These are phyloP conservation scores for Eptatretus burgeri DNA, from an alignment of 2,113 vertebrate genomes.

Conservation along the genomic window DNA sequence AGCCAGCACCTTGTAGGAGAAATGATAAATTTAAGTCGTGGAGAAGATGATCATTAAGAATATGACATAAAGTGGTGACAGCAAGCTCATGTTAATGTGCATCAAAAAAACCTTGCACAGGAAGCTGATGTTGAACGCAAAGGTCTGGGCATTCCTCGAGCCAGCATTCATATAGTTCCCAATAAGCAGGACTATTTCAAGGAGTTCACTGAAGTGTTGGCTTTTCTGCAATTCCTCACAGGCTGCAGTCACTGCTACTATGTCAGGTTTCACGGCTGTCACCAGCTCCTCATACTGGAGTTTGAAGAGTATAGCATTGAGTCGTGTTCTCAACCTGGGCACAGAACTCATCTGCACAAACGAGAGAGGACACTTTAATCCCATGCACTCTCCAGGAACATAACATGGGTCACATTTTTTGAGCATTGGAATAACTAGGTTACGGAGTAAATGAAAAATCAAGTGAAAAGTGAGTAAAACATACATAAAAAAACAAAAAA, in stretches of 20 bases:
- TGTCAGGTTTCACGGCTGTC: conserved; percentile 71
- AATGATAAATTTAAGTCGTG: no score
- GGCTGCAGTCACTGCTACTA: conserved; percentile 73
- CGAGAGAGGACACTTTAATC: background rate
- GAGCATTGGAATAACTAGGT: no score
- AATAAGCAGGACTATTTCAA: conserved; percentile 55
- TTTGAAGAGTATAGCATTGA: conserved; percentile 65
- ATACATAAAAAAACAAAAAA: no score
- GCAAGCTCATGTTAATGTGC: background rate
- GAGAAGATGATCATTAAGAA: no score
- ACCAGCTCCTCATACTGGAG: conserved; percentile 78
- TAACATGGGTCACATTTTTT: no score
- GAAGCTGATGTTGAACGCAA: conserved; percentile 75
- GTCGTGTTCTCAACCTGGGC: conserved; percentile 49
- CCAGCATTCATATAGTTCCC: conserved; percentile 98
- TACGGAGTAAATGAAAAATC: no score
- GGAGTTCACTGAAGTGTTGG: conserved; percentile 39
- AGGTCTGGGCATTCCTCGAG: conserved; percentile 71
- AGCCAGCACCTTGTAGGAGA: no score
- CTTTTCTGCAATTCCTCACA: conserved; percentile 90
- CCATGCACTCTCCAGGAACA: no score
- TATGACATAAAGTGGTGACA: no score
- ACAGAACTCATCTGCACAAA: conserved; percentile 60
- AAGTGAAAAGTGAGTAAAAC: no score
- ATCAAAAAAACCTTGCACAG: conserved; percentile 65